A percentile compares a stretch with the other conserved stretches of the same genome.
These are phyloP conservation scores for Syngnathus rostellatus DNA, from an alignment of 2,797 vertebrate genomes.

Conservation along the genomic window DNA sequence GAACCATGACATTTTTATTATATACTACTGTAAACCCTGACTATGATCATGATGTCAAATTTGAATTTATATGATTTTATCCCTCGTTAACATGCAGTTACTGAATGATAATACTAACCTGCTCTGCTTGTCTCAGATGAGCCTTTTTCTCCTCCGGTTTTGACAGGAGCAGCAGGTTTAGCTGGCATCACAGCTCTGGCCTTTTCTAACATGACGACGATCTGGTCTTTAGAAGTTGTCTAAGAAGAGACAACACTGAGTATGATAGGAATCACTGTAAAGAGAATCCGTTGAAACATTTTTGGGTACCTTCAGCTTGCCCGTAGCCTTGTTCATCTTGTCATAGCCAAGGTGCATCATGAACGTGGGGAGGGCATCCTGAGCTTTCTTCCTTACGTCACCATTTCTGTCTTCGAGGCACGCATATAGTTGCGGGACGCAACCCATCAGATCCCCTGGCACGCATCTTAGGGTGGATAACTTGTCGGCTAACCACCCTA, in stretches of 20 bases:
- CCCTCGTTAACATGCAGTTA: neutral
- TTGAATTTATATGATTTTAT: neutral
- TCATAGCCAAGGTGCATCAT: slow-evolving; percentile 98
- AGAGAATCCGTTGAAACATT: neutral
- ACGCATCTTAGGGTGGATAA: slow-evolving; percentile 78
- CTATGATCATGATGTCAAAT: no score
- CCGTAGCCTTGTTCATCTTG: slow-evolving; percentile 89
- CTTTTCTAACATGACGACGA: slow-evolving; percentile 88
- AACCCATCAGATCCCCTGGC: slow-evolving; percentile 80
- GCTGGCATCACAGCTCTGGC: slow-evolving; percentile 87
- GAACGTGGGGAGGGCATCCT: slow-evolving; percentile 89
- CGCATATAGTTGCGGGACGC: slow-evolving; percentile 80
- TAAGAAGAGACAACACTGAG: slow-evolving; percentile 37
- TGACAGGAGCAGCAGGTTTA: slow-evolving; percentile 77
- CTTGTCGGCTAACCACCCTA: slow-evolving; percentile 92
- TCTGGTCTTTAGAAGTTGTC: slow-evolving; percentile 93
- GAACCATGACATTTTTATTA: no score
- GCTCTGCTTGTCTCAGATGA: slow-evolving; percentile 55
- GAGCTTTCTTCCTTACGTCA: slow-evolving; percentile 93
- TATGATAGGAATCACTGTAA: neutral
- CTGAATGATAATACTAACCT: slow-evolving; percentile 31
- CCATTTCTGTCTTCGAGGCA: slow-evolving; percentile 95
- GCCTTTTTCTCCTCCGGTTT: slow-evolving; percentile 56
- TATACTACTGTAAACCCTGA: no score
- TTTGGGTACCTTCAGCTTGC: slow-evolving; percentile 83